Evolutionary conservation across 2,888 invertebrate species (phyloP).

Genomic region (Agriopis marginaria): DNA sequence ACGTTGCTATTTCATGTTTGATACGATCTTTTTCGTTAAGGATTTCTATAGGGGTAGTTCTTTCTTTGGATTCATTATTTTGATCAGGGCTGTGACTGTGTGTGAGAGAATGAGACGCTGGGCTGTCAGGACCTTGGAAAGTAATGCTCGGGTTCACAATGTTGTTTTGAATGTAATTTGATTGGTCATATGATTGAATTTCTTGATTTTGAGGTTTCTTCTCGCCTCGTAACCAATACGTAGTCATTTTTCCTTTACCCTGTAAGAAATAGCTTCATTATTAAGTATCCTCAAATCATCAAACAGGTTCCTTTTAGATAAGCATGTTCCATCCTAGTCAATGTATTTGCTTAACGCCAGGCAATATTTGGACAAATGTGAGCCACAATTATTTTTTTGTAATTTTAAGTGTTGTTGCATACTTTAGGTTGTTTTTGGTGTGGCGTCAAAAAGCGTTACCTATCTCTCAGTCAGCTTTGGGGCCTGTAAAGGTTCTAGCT

Average conservation of each 20-base stretch:
- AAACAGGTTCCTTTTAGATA: not conserved
- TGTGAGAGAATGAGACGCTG: conserved; percentile 75
- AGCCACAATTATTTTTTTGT: no score
- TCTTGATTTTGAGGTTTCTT: conserved; percentile 64
- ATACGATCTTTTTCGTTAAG: conserved; percentile 75
- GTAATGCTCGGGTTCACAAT: conserved; percentile 76
- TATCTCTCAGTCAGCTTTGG: no score
- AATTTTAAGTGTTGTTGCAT: no score
- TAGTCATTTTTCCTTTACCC: conserved; percentile 96
- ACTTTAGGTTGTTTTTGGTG: no score
- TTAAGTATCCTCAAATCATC: no score
- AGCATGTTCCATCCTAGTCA: not conserved
- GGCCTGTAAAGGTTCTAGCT: no score
- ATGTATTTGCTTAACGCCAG: no score
- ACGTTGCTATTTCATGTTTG: conserved; percentile 80
- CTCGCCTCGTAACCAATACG: conserved; percentile 95
- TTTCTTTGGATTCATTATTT: conserved; percentile 63
- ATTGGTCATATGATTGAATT: conserved; percentile 52
- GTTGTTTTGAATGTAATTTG: conserved; percentile 55
- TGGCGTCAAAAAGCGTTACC: no score
- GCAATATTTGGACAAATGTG: no score
- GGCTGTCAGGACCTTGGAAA: conserved; percentile 82
- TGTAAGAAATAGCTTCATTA: conserved; percentile 58
- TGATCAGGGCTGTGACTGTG: conserved; percentile 75
- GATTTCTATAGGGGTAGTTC: conserved; percentile 65